Base-by-base conservation (phyloP, 2,797 vertebrate genomes). In the Acanthurus leucopareius region DNA sequence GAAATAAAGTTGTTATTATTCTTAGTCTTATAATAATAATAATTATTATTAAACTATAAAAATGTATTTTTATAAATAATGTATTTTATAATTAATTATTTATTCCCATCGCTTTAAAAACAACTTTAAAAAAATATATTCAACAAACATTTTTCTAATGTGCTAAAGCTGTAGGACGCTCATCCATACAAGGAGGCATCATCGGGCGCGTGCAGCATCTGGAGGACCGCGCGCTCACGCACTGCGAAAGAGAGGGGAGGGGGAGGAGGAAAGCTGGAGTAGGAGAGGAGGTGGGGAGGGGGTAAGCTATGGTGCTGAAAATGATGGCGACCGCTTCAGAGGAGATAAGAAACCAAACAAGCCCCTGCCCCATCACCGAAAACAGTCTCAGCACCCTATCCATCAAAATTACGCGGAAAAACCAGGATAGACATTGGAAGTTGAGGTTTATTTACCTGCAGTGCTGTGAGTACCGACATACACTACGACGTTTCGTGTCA, bases 381-480 rank as follows among this genome's bases (percentile, higher is more conserved):
- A 82, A 42, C 83, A 86, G 69, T 71, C 78, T 85, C 40, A 86
- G 82, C 67, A 32, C 89, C n/a, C 67, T 94, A 79, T 90, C 89
- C 79, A 81, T 92, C 83, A 91, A 84, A 91, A 62, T 86, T 0
- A 90, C 79, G 68, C 90, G 90, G 87, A 93, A 82, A 86, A 89
- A 90, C 63, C 89, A 90, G 86, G 90, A 92, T 20, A 91, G 83
- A 77, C 86, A 85, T 45, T 92, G 93, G 93, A 94, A 87, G 91
- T 54, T 91, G 87, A 87, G 92, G 59, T 83, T 84, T 56, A 77
- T 95, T 88, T 95, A 94, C 82, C 93, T 95, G 89, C 93, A 95
- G 88, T 92, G 93, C 92, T 95, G 94, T 94, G 91, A 94, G 93
- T 95, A 94, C 88, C 83, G 22, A 85, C 82, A 54, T 78, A 53